Evolutionary conservation across 2,888 invertebrate genomes (phyloP), one percentile per base, ranked within the genome.

Genomic region (Venustoraphidia nigricollis): DNA sequence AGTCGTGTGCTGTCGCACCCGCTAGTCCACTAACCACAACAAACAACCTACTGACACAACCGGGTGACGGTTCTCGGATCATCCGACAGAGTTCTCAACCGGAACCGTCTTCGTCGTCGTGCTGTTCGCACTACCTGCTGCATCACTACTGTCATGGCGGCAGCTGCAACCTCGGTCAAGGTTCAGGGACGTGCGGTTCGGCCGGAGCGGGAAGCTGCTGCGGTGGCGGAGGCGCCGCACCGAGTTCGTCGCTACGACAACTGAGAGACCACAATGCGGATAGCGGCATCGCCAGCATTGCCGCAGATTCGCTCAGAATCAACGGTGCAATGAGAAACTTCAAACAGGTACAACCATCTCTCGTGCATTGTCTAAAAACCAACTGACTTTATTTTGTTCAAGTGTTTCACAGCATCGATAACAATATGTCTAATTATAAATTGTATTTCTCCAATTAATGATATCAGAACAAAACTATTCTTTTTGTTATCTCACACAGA

Each of bases 311-410:
- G 50, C 77, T 95, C 58, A 77, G 94, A 61, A 91, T 95, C 70
- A 95, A 94, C 71, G 96, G 95, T 54, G 94, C 93, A 61, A 90
- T 95, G 78, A 79, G 92, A 58, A 92, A 91, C 65, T 94, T 95
- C 71, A 91, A 90, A 70, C 93, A 94, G 84, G 91, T 91, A 77
- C 64, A 37, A 34, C 13, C 27, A 27, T 27, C 27, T 27, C 27
- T 27, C 27, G 5, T 27, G 27, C 27, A 27, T 27, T 27, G 27
- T 27, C 5, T 27, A 6, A 17, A 27, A 27, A 27, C 27, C 27
- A 41, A 41, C 10, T 41, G 10, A 14, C 17, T 41, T 4, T 11
- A 2, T 41, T 41, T n/a, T 17, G 1, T 5, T 41, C 41, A 41
- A 69, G 72, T 63, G 54, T 45, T 45, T 46, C 49, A 54, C 63